These are phyloP conservation scores for Patella depressa DNA, from an alignment of 2,888 invertebrate species.

Conservation along the genomic window DNA sequence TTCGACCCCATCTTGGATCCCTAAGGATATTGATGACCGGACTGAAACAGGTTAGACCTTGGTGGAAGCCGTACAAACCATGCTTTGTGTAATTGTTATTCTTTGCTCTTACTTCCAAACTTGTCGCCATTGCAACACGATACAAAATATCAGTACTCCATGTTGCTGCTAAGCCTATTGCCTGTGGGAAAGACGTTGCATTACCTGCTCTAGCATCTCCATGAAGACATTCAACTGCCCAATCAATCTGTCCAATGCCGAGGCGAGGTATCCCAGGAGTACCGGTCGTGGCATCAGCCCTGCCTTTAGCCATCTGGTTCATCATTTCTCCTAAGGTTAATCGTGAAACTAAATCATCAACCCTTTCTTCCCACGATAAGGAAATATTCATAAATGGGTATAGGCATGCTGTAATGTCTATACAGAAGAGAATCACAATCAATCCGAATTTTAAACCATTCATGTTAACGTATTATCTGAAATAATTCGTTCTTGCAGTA, in stretches of 20 bases:
- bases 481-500: too few relatives aligned
- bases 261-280: conserved; percentile 52
- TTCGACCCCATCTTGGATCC: conserved; percentile 59
- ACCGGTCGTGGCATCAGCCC: conserved; percentile 40
- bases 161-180: conserved; percentile 57
- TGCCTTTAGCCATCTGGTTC: conserved; percentile 45
- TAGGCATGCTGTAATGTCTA: too few relatives aligned
- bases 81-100: conserved; percentile 24
- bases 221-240: conserved; percentile 61
- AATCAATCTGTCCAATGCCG: conserved; percentile 53
- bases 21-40: conserved; percentile 62
- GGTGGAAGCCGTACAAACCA: conserved; percentile 40
- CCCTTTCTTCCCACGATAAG: conserved; percentile 52
- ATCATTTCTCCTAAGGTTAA: conserved; percentile 57
- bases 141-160: conserved; percentile 30
- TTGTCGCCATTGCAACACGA: conserved; percentile 22
- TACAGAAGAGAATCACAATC: too few relatives aligned
- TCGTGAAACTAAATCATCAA: conserved; percentile 56
- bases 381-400: conserved; percentile 60
- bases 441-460: too few relatives aligned
- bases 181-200: conserved; percentile 59
- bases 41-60: conserved; percentile 54
- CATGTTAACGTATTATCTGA: too few relatives aligned
- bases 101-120: conserved; percentile 26
- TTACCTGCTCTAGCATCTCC: conserved; percentile 54